Conservation (phyloP, 2,888 invertebrate species). For the Candidula unifasciata region DNA sequence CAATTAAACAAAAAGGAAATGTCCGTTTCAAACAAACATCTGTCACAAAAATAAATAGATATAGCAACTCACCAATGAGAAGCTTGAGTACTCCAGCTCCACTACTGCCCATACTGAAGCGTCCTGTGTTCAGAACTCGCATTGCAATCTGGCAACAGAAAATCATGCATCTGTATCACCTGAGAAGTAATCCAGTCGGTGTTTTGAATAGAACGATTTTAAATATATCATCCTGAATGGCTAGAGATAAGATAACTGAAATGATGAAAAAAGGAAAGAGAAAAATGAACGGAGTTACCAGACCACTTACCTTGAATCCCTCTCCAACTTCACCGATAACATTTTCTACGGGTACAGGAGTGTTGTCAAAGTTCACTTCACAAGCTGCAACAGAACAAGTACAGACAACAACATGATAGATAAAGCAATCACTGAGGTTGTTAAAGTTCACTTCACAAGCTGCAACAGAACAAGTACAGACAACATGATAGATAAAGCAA, state of each 20-base stretch:
- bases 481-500: not conserved
- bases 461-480: slow-evolving; percentile 54
- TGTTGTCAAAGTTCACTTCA: slow-evolving; percentile 82
- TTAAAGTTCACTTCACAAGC: slow-evolving; percentile 81
- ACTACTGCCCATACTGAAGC: slow-evolving; percentile 80
- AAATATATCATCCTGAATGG: no score
- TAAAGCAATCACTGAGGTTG: not conserved
- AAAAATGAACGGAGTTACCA: not conserved
- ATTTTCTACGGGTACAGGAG: slow-evolving; percentile 82
- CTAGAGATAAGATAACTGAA: not conserved
- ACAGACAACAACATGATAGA: not conserved
- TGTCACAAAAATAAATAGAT: not conserved
- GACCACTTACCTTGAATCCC: slow-evolving; percentile 80
- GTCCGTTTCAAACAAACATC: no score
- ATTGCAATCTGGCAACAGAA: slow-evolving; percentile 79
- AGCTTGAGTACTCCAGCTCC: slow-evolving; percentile 77
- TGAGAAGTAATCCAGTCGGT: no score
- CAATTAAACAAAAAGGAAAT: no score
- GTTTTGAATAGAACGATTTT: no score
- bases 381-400: slow-evolving; percentile 67
- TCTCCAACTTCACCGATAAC: slow-evolving; percentile 82
- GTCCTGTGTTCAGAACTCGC: slow-evolving; percentile 80
- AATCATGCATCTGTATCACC: not conserved
- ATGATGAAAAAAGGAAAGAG: not conserved
- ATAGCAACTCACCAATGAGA: slow-evolving; percentile 71